phyloP scores from a whole-genome alignment of 2,797 vertebrate species.

The Sebastolobus alascanus region DNA sequence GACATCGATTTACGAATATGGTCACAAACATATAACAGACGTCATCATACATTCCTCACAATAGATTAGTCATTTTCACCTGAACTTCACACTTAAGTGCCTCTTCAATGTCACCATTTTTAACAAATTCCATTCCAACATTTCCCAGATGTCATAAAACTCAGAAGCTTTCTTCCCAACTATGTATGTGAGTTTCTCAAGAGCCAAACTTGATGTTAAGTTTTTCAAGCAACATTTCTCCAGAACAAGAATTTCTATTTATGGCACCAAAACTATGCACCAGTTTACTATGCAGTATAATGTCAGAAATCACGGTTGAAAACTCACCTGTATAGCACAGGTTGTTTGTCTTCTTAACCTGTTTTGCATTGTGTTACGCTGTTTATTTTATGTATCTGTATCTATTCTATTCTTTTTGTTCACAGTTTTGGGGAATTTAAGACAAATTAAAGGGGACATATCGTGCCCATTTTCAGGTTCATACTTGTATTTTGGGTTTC shows the following conservation, averaged over 20 bases:
- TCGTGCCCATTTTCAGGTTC: too few relatives aligned
- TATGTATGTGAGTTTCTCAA: background rate
- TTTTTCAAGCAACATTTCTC: background rate
- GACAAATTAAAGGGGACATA: too few relatives aligned
- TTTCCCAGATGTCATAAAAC: background rate
- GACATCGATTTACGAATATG: background rate
- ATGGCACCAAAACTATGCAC: conserved; percentile 5
- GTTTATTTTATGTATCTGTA: background rate
- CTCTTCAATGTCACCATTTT: background rate
- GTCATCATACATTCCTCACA: background rate
- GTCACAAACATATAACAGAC: background rate
- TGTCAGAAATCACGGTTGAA: conserved; percentile 2
- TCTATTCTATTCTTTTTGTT: background rate
- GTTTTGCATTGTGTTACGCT: background rate
- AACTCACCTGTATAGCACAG: background rate
- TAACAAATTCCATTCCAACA: background rate
- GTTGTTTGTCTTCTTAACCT: background rate
- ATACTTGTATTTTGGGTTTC: too few relatives aligned
- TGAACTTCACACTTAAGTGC: background rate
- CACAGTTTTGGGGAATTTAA: background rate
- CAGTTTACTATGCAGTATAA: background rate
- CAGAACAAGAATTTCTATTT: conserved; percentile 35
- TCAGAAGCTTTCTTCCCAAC: background rate
- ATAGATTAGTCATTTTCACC: background rate
- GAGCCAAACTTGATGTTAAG: background rate